Evolutionary conservation across 2,797 vertebrate genomes (phyloP).

Genomic region (Enteromius trimaculatus): DNA sequence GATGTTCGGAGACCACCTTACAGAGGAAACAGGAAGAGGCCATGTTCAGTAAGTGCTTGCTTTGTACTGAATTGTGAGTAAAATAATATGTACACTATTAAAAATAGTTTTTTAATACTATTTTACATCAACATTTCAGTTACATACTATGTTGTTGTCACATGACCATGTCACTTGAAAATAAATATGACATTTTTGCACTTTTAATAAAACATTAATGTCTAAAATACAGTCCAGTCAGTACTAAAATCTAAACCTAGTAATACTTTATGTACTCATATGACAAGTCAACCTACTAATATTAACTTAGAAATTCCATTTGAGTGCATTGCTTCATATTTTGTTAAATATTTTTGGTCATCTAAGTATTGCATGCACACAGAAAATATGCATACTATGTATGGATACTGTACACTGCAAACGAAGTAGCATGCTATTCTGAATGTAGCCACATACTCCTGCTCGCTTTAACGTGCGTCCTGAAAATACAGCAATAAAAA

Average conservation of each 20-base stretch:
- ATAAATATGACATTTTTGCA: neutral
- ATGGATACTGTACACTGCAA: neutral
- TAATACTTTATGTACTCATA: neutral
- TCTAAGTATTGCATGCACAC: neutral
- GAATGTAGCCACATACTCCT: neutral
- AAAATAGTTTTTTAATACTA: neutral
- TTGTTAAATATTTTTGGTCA: neutral
- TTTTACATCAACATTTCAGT: neutral
- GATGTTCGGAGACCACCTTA: conserved; percentile 20
- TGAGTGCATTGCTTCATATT: neutral
- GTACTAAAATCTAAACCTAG: neutral
- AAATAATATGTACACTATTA: neutral
- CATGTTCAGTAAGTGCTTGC: neutral
- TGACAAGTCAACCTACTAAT: neutral
- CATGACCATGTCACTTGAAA: neutral
- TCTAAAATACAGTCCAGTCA: neutral
- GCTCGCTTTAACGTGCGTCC: neutral
- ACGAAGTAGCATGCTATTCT: neutral
- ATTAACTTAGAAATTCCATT: neutral
- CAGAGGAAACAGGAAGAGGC: conserved; percentile 7
- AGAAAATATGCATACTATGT: neutral
- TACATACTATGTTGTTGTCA: neutral
- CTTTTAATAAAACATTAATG: neutral
- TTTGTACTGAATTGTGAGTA: neutral
- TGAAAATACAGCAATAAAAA: neutral